Evolutionary conservation across 2,888 invertebrate genomes (phyloP), one percentile per base, ranked within the genome.

Genomic region (Aquatica leii): DNA sequence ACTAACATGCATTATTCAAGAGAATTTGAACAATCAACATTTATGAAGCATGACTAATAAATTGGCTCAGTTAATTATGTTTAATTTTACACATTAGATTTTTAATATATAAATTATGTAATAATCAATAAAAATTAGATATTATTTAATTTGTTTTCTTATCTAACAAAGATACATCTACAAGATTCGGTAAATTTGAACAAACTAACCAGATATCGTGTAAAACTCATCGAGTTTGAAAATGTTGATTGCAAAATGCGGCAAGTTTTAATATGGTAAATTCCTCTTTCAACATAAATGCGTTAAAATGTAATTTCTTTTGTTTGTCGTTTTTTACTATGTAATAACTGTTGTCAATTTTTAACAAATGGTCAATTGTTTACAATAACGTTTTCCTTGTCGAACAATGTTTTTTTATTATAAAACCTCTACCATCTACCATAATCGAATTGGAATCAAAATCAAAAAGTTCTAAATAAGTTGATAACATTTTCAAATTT

Each of bases 281-380:
- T 37, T 9, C 5, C 12, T 37, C 37, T 37, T 37, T 37, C 37
- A n/a, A 37, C 37, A n/a, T 37, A 11, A 48, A 49, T 49, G 6
- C 50, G n/a, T n/a, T n/a, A n/a, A n/a, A n/a, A n/a, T n/a, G n/a
- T 15, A 24, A 50, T 50, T n/a, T 14, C 24, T 24, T 50, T 50
- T 24, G 50, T 50, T 31, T 50, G 24, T 15, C 12, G 18, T 48
- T 48, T 20, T 21, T 48, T 12, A 21, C 12, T 12, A 3, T 12
- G 48, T 12, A 12, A n/a, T 24, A 50, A 15, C 12, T 50, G 21
- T 5, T 31, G n/a, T 14, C 31, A n/a, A 31, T 34, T 34, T 51
- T 14, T 34, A 14, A 51, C 21, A 52, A 52, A 52, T 18, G 52
- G 52, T 52, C 18, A 20, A 17, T 37, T 20, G 37, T 52, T 52